Evolutionary conservation across 2,797 vertebrate species (phyloP).

Genomic region (Gallinago solitaria): DNA sequence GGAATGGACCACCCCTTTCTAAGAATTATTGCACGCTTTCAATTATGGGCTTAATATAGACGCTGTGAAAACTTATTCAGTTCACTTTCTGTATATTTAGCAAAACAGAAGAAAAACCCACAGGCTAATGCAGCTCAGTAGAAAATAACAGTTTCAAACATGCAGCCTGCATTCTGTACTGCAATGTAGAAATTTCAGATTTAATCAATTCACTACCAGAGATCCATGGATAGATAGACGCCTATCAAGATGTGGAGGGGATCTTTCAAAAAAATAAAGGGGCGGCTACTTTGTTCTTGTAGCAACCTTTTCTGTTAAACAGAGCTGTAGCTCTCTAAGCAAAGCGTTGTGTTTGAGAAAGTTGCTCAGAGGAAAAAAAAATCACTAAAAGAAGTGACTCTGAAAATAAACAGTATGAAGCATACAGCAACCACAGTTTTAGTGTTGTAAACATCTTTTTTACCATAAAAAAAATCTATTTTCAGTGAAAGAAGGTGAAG

Average conservation of each 20-base stretch:
- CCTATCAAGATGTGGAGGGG: background rate
- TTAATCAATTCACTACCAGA: background rate
- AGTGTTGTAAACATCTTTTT: background rate
- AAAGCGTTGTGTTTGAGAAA: background rate
- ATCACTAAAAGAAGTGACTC: background rate
- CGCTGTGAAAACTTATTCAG: slow-evolving; percentile 35
- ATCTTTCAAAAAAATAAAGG: background rate
- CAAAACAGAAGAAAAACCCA: background rate
- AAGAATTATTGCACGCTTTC: slow-evolving; percentile 68
- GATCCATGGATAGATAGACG: background rate
- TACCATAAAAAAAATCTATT: background rate
- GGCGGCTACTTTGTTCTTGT: background rate
- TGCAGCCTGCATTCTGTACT: background rate
- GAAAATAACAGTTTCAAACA: background rate
- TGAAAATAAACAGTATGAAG: background rate
- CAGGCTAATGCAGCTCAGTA: background rate
- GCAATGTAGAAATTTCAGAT: background rate
- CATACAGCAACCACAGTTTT: background rate
- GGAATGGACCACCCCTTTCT: slow-evolving; percentile 55
- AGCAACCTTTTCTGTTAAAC: background rate
- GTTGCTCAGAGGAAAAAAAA: background rate
- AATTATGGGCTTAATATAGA: slow-evolving; percentile 52
- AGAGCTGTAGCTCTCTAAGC: background rate
- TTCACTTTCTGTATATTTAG: background rate
- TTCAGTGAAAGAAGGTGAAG: background rate